These are phyloP conservation scores for Garra rufa DNA, from an alignment of 2,113 vertebrate genomes.

Conservation along the genomic window DNA sequence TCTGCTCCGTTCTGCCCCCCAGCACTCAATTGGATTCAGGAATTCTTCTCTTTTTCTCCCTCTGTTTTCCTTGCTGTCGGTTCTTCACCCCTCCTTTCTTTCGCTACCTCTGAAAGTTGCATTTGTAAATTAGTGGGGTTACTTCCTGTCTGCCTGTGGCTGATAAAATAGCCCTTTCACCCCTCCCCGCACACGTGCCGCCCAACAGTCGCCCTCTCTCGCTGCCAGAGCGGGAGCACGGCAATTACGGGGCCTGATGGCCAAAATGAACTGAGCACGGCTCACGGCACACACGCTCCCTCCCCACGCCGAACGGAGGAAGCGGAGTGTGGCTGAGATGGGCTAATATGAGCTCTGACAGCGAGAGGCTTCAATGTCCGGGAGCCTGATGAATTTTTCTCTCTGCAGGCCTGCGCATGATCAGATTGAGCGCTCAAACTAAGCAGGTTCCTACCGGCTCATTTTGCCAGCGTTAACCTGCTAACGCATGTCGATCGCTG, in stretches of 20 bases:
- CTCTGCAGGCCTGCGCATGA: conserved; percentile 81
- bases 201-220: conserved; percentile 32
- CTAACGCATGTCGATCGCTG: conserved; percentile 82
- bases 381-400: conserved; percentile 82
- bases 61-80: neutral
- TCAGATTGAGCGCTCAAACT: conserved; percentile 77
- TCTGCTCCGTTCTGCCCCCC: conserved; percentile 76
- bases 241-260: conserved; percentile 89
- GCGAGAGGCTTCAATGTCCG: conserved; percentile 64
- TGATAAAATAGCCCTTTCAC: conserved; percentile 91
- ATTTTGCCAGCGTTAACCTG: conserved; percentile 83
- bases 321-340: conserved; percentile 58
- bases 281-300: conserved; percentile 79
- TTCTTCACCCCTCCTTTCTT: conserved; percentile 67
- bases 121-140: conserved; percentile 96
- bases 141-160: conserved; percentile 87
- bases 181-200: conserved; percentile 75
- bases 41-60: conserved; percentile 79
- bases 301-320: conserved; percentile 70
- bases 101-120: conserved; percentile 85
- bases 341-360: conserved; percentile 54
- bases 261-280: conserved; percentile 89
- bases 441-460: conserved; percentile 79
- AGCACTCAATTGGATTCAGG: conserved; percentile 91
- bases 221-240: conserved; percentile 77